Conservation (phyloP, 2,113 vertebrate species). For the Amblyopsis rosae region DNA sequence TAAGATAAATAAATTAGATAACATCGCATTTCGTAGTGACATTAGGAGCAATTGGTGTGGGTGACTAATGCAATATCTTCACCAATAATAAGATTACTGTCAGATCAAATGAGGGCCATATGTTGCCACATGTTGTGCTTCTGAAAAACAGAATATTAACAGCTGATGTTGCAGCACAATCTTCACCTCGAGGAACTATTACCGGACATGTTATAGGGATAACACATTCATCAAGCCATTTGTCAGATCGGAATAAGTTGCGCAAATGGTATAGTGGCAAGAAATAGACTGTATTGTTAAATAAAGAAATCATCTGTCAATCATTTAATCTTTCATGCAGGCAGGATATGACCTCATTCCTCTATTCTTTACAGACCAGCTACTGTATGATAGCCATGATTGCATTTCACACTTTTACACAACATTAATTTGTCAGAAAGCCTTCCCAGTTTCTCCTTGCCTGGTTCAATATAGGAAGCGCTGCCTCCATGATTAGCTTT, state of each 20-base stretch:
- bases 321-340: not conserved
- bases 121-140: constrained; percentile 11
- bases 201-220: too few species aligned
- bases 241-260: not conserved
- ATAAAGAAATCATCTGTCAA: not conserved
- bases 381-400: not conserved
- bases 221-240: not conserved
- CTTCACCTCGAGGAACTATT: constrained; percentile 1
- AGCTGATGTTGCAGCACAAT: constrained; percentile 10
- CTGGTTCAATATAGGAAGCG: too few species aligned
- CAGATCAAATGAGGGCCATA: constrained; percentile 27
- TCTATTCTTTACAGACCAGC: not conserved
- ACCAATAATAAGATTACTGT: constrained; percentile 48
- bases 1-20: not conserved
- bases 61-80: constrained; percentile 45
- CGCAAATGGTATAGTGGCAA: not conserved
- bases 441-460: too few species aligned
- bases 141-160: constrained; percentile 14
- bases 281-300: too few species aligned
- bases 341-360: not conserved
- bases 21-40: constrained; percentile 10
- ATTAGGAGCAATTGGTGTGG: constrained; percentile 36
- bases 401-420: not conserved
- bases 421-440: too few species aligned
- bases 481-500: too few species aligned